Conservation (phyloP, 2,888 invertebrate species). For the Hirtodrosophila histrioides region DNA sequence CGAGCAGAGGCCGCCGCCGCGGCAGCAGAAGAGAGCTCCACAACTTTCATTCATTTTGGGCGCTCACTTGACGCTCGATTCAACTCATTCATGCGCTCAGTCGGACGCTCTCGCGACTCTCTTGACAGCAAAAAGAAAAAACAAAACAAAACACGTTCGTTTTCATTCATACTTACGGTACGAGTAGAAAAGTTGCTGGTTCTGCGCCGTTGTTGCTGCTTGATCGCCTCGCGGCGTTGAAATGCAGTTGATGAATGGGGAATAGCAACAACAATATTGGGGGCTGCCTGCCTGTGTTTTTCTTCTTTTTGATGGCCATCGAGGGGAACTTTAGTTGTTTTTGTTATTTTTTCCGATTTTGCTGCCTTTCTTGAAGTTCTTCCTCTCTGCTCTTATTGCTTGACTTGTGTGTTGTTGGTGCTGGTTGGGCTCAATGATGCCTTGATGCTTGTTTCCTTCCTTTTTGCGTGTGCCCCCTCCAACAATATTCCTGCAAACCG, state of each 20-base stretch:
- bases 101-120: slow-evolving; percentile 29
- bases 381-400: slow-evolving; percentile 16
- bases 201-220: slow-evolving; percentile 43
- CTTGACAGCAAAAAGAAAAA: slow-evolving; percentile 16
- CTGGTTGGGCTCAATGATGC: slow-evolving; percentile 45
- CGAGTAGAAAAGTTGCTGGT: slow-evolving; percentile 71
- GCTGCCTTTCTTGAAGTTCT: slow-evolving; percentile 51
- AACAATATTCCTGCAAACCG: slow-evolving; percentile 72
- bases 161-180: slow-evolving; percentile 75
- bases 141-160: slow-evolving; percentile 72
- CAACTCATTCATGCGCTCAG: slow-evolving; percentile 63
- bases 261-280: slow-evolving; percentile 46
- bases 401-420: slow-evolving; percentile 1
- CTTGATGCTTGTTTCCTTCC: slow-evolving; percentile 79
- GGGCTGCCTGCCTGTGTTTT: slow-evolving; percentile 32
- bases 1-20: slow-evolving; percentile 25
- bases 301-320: slow-evolving; percentile 30
- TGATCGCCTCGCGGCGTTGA: slow-evolving; percentile 75
- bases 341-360: slow-evolving; percentile 45
- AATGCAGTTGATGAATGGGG: slow-evolving; percentile 79
- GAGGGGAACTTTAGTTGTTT: slow-evolving; percentile 63
- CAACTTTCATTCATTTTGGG: slow-evolving; percentile 74
- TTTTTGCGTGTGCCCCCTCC: slow-evolving; percentile 64
- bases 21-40: slow-evolving; percentile 36
- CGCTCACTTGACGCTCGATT: slow-evolving; percentile 54